A percentile compares a stretch with the other conserved stretches of the same genome.
These are phyloP conservation scores for Boulengeromyrus knoepffleri DNA, from an alignment of 2,113 vertebrate species.

Conservation along the genomic window DNA sequence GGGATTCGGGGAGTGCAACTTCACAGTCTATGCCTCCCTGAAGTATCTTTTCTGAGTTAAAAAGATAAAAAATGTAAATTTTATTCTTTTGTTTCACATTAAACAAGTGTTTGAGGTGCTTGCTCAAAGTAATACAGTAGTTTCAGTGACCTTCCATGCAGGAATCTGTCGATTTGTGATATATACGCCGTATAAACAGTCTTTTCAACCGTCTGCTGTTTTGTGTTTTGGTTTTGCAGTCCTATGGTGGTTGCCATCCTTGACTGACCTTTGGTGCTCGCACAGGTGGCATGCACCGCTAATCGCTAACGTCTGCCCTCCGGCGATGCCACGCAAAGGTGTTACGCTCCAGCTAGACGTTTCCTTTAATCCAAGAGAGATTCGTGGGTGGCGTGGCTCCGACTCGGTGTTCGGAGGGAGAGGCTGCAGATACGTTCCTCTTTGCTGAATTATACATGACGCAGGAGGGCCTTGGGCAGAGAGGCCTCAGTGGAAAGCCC, in stretches of 20 bases:
- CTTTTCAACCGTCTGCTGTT: background rate
- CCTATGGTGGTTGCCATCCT: background rate
- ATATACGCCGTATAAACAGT: background rate
- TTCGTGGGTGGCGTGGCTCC: background rate
- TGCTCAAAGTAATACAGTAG: background rate
- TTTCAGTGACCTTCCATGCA: background rate
- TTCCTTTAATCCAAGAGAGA: background rate
- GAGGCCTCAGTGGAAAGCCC: background rate
- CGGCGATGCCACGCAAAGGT: background rate
- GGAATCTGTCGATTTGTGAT: background rate
- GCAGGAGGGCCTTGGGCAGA: background rate
- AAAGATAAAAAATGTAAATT: background rate
- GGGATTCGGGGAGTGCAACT: background rate
- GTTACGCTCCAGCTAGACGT: background rate
- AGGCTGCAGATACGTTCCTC: background rate
- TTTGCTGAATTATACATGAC: conserved; percentile 23
- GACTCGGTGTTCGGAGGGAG: background rate
- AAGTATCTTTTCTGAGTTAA: background rate
- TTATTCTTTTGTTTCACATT: background rate
- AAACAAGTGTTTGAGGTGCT: background rate
- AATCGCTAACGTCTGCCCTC: background rate
- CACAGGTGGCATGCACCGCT: background rate
- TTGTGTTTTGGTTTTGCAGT: background rate
- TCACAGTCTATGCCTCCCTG: background rate
- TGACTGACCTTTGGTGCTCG: background rate